Conservation (phyloP, 2,113 vertebrate species). For the Melozone crissalis region DNA sequence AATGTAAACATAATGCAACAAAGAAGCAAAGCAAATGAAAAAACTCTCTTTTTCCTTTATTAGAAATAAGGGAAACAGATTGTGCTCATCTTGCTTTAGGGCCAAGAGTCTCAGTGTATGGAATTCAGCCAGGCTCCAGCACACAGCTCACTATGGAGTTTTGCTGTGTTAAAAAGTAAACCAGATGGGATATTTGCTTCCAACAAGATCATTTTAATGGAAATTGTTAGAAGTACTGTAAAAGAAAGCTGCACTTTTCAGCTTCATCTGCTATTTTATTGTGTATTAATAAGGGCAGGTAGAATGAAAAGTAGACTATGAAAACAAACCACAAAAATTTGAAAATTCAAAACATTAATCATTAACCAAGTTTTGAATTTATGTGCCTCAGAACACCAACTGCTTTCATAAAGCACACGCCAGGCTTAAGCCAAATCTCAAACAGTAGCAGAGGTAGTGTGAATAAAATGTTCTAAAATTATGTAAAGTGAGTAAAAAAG, state of each 20-base stretch:
- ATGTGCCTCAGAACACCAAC: background rate
- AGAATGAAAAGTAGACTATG: background rate
- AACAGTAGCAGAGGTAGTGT: background rate
- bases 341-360: background rate
- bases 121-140: slow-evolving; percentile 65
- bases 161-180: slow-evolving; percentile 59
- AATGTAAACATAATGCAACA: slow-evolving; percentile 56
- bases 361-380: background rate
- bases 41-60: slow-evolving; percentile 57
- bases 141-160: slow-evolving; percentile 64
- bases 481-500: background rate
- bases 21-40: slow-evolving; percentile 62
- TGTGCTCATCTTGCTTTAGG: slow-evolving; percentile 69
- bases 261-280: slow-evolving; percentile 69
- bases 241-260: slow-evolving; percentile 62
- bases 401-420: background rate
- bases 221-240: slow-evolving; percentile 66
- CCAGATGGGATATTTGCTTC: slow-evolving; percentile 78
- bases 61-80: slow-evolving; percentile 74
- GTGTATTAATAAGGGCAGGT: background rate
- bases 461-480: background rate
- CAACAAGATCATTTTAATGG: slow-evolving; percentile 66
- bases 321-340: background rate
- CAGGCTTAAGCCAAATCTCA: background rate
- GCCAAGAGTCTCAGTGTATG: slow-evolving; percentile 58